These are phyloP conservation scores for Amazona vittata DNA, from an alignment of 2,113 vertebrate species.

Conservation along the genomic window DNA sequence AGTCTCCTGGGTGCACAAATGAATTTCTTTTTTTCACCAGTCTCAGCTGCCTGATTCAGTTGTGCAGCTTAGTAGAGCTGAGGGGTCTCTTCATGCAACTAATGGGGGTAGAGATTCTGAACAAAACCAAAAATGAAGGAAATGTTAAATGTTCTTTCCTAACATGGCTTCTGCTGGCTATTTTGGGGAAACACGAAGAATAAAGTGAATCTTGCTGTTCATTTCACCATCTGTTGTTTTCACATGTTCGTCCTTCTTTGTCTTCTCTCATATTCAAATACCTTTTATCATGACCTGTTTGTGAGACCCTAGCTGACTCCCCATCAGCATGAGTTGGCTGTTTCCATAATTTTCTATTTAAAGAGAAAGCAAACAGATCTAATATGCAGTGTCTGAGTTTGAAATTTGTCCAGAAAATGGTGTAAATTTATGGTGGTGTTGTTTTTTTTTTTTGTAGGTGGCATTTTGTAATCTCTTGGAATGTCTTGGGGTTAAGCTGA, in stretches of 20 bases:
- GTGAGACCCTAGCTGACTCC: background rate
- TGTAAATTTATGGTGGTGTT: background rate
- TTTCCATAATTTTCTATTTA: background rate
- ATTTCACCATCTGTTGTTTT: background rate
- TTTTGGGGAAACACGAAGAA: background rate
- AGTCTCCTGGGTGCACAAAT: background rate
- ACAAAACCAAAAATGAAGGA: background rate
- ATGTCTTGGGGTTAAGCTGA: background rate
- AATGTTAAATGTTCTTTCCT: background rate
- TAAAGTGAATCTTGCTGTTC: background rate
- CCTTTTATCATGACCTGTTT: background rate
- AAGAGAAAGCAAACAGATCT: slow-evolving; percentile 44
- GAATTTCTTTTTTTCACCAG: background rate
- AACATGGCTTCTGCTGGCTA: background rate
- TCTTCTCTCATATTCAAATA: background rate
- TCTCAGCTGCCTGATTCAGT: background rate
- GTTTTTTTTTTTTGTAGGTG: background rate
- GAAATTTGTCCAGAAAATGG: slow-evolving; percentile 1
- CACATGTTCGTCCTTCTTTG: background rate
- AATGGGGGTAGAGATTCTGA: background rate
- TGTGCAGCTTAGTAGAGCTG: background rate
- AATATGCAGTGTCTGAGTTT: background rate
- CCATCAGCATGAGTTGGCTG: background rate
- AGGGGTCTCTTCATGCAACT: background rate
- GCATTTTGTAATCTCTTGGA: background rate